Evolutionary conservation across 1,140 invertebrate genomes (phyloP), one percentile per base, ranked within the genome.

Genomic region (Calosoma granatense): DNA sequence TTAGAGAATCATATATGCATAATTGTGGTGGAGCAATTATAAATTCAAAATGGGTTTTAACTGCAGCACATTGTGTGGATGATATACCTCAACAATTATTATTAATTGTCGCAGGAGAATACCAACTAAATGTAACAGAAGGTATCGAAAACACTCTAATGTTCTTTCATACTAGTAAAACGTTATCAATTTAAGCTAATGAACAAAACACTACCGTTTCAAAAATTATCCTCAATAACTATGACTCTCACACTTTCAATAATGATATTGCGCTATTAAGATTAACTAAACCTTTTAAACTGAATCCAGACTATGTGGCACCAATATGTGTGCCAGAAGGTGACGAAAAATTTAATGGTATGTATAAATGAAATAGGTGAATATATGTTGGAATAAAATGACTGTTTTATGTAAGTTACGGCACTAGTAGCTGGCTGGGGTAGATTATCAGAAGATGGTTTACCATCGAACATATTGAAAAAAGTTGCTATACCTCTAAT

Each of bases 21-120:
- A 58, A 61, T 15, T 64, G 61, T 56, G 63, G 60, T 30, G 61
- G 58, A 14, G 61, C 61, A 9, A 57, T 63, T 12, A 30, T 64
- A 19, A n/a, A 51, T 6, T 53, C 52, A 11, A 43, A 55, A 36
- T 64, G 61, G 61, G 26, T 64, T 9, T 17, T 62, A 12, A 62
- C 63, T n/a, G 63, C 63, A 14, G 63, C 59, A 12, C 63, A 64
- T 56, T 64, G 63, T 47, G 51, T 62, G 4, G 20, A 53, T 15
- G 57, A 60, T 26, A 53, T 61, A 1, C 15, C 55, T 15, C 22
- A 30, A 52, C 30, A 53, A 20, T 30, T 55, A 2, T 19, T 64
- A 15, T 59, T 51, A 22, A 30, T 64, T 47, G 59, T 64, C 14
- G 58, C 57, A 51, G 63, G 63, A 4, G 63, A 59, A 43, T 55